phyloP scores from a whole-genome alignment of 1,140 invertebrate species.

The Hydropsyche tenuis region DNA sequence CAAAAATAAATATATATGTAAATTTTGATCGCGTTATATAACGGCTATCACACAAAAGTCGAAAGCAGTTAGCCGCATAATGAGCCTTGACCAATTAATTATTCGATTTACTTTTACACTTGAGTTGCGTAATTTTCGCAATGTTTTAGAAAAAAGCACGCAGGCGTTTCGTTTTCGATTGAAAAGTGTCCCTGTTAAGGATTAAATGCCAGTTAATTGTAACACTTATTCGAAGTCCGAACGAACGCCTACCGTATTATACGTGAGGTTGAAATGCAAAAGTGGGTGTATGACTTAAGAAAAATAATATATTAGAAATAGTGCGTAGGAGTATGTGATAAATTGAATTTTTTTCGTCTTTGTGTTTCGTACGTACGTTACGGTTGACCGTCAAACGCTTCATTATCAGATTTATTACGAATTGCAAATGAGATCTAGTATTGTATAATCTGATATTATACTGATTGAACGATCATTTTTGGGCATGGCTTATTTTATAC shows the following conservation, averaged over 20 bases:
- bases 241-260: not conserved
- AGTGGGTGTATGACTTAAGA: not conserved
- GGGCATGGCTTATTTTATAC: too few relatives aligned
- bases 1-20: too few relatives aligned
- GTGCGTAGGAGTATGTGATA: not conserved
- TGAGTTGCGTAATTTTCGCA: not conserved
- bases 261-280: not conserved
- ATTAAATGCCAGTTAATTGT: not conserved
- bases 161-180: not conserved
- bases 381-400: constrained; percentile 13
- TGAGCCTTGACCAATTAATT: constrained; percentile 14
- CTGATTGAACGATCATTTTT: too few relatives aligned
- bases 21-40: not conserved
- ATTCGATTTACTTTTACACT: constrained; percentile 1
- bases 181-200: not conserved
- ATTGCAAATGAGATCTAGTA: too few relatives aligned
- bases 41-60: not conserved
- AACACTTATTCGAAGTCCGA: not conserved
- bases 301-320: not conserved
- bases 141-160: not conserved
- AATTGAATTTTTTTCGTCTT: not conserved
- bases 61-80: constrained; percentile 2
- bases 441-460: too few relatives aligned
- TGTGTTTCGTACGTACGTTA: not conserved
- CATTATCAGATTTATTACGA: constrained; percentile 4